phyloP scores from a whole-genome alignment of 2,113 vertebrate species.

The Upupa epops region DNA sequence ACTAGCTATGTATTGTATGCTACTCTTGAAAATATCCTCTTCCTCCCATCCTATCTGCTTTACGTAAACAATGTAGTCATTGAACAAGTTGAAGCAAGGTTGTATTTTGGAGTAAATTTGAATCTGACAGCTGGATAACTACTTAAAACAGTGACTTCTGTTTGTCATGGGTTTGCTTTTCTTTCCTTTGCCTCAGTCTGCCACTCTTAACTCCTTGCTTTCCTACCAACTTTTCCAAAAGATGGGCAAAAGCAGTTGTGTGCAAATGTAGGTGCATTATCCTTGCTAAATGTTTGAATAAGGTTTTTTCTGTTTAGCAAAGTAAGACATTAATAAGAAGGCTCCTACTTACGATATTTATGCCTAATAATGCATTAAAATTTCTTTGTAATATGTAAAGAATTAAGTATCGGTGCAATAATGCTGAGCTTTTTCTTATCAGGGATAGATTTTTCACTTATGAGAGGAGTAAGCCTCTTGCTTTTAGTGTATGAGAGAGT shows the following conservation, averaged over 20 bases:
- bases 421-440: background rate
- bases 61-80: background rate
- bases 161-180: background rate
- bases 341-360: background rate
- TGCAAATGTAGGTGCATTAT: background rate
- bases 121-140: background rate
- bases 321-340: background rate
- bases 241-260: background rate
- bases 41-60: background rate
- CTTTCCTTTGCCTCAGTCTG: background rate
- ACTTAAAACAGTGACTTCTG: background rate
- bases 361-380: background rate
- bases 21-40: background rate
- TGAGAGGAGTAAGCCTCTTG: background rate
- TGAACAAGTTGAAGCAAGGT: background rate
- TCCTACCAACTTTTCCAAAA: background rate
- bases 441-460: background rate
- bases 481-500: background rate
- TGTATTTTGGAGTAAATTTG: background rate
- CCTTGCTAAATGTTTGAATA: background rate
- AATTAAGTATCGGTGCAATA: background rate
- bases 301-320: background rate
- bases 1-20: background rate
- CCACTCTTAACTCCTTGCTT: background rate
- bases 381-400: background rate